These are phyloP conservation scores for Bucorvus abyssinicus DNA, from an alignment of 2,797 vertebrate species.

Conservation along the genomic window DNA sequence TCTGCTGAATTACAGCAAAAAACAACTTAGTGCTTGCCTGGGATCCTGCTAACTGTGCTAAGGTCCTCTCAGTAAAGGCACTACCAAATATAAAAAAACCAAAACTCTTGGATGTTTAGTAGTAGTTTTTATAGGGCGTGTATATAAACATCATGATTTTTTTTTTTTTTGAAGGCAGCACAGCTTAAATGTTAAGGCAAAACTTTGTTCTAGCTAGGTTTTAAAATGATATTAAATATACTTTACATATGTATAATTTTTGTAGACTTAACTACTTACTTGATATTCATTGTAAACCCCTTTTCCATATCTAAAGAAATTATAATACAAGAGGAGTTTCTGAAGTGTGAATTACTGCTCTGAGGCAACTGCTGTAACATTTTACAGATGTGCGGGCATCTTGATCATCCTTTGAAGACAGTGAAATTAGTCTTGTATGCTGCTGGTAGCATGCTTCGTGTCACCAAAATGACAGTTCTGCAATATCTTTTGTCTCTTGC, in stretches of 20 bases:
- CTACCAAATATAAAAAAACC: background rate
- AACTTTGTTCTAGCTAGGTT: background rate
- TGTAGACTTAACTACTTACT: background rate
- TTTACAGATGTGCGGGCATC: background rate
- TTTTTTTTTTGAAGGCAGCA: background rate
- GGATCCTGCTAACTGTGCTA: background rate
- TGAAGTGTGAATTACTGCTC: fast-evolving
- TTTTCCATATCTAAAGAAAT: background rate
- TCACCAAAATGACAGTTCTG: background rate
- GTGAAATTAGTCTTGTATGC: background rate
- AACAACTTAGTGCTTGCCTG: background rate
- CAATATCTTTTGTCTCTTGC: background rate
- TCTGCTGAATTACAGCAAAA: background rate
- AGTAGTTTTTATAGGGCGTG: background rate
- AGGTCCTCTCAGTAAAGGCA: background rate
- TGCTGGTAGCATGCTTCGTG: background rate
- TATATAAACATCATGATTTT: background rate
- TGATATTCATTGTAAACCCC: background rate
- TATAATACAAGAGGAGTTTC: background rate
- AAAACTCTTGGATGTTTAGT: background rate
- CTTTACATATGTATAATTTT: background rate
- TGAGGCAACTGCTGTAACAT: background rate
- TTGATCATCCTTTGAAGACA: background rate
- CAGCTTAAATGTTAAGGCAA: background rate
- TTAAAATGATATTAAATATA: background rate